Percentiles rank a stretch among this genome's conserved stretches.
Evolutionary conservation across 2,113 vertebrate genomes (phyloP).

Genomic region (Ctenodactylus gundi): DNA sequence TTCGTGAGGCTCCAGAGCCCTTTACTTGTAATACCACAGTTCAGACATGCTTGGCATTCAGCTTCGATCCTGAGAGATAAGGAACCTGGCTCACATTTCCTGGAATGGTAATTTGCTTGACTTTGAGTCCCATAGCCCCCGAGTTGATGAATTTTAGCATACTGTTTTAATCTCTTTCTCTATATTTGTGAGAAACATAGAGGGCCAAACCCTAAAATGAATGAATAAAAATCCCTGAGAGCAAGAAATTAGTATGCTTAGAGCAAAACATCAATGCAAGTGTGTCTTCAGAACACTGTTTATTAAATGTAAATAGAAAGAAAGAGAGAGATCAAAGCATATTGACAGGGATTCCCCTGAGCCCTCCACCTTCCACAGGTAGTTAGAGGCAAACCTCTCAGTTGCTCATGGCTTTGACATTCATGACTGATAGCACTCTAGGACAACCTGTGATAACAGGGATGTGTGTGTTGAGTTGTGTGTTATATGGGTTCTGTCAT

Average conservation of each 20-base stretch:
- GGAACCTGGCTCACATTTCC: neutral
- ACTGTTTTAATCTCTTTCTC: neutral
- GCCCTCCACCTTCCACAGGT: neutral
- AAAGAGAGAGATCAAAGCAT: neutral
- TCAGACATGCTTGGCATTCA: slow-evolving; percentile 57
- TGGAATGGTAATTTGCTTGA: slow-evolving; percentile 46
- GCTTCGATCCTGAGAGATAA: neutral
- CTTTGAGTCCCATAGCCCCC: slow-evolving; percentile 35
- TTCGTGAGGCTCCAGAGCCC: slow-evolving; percentile 16
- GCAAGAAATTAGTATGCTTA: neutral
- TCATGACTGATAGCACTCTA: neutral
- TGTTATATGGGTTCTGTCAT: neutral
- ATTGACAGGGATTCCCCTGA: neutral
- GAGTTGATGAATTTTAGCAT: slow-evolving; percentile 60
- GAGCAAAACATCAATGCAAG: neutral
- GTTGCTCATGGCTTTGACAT: neutral
- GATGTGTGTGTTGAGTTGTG: neutral
- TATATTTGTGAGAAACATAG: neutral
- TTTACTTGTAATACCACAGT: slow-evolving; percentile 56
- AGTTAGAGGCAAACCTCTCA: neutral
- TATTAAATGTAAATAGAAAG: neutral
- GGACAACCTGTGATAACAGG: neutral
- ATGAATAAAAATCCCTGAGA: neutral
- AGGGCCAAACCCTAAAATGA: neutral
- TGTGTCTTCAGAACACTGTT: neutral